Conservation (phyloP, 2,888 invertebrate species). For the Scaptomyza tumidula region DNA sequence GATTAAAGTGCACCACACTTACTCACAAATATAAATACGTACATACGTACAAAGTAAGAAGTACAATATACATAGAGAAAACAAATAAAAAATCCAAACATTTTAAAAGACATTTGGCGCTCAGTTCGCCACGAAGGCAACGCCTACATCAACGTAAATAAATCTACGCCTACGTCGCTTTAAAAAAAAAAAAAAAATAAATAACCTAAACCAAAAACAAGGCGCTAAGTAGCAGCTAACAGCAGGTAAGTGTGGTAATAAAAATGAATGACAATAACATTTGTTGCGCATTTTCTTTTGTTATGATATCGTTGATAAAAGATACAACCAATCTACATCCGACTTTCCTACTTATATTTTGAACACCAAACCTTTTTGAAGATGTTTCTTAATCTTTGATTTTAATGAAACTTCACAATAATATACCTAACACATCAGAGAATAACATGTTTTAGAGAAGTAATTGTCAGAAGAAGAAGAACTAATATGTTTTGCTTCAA, state of each 20-base stretch:
- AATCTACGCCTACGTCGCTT: slow-evolving; percentile 8
- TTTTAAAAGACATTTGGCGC: slow-evolving; percentile 1
- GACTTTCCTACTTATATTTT: too few species aligned
- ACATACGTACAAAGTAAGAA: neutral
- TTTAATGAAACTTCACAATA: too few species aligned
- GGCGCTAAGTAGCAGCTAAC: slow-evolving; percentile 66
- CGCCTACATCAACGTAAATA: neutral
- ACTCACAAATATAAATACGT: neutral
- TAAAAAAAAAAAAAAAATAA: neutral
- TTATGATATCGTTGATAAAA: too few species aligned
- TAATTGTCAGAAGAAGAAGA: too few species aligned
- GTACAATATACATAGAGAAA: neutral
- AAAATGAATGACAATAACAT: slow-evolving; percentile 58
- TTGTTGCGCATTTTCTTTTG: slow-evolving; percentile 1
- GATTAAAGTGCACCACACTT: slow-evolving; percentile 54
- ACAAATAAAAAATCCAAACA: slow-evolving; percentile 17
- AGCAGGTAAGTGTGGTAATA: slow-evolving; percentile 67
- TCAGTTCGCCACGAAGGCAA: neutral
- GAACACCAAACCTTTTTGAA: too few species aligned
- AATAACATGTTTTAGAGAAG: too few species aligned
- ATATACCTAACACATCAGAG: too few species aligned
- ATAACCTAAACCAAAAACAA: slow-evolving; percentile 1
- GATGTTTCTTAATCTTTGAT: too few species aligned
- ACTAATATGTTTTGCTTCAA: too few species aligned
- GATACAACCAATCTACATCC: too few species aligned